These are phyloP conservation scores for Morus bassanus DNA, from an alignment of 2,797 vertebrate genomes.

Conservation along the genomic window DNA sequence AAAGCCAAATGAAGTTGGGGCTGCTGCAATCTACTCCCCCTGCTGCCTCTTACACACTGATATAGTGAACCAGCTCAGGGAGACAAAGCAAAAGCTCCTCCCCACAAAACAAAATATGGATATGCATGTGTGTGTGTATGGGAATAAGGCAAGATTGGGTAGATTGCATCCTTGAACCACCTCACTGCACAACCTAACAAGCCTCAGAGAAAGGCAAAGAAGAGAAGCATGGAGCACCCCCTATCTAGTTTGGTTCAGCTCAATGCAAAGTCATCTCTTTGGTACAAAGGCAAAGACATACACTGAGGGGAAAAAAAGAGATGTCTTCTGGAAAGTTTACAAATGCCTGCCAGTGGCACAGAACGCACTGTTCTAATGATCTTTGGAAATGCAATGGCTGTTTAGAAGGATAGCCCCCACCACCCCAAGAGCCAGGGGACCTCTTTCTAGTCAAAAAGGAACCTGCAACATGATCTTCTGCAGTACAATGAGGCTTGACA, in stretches of 20 bases:
- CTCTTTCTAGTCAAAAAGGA: neutral
- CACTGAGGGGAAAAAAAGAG: neutral
- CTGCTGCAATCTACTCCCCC: neutral
- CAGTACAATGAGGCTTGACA: neutral
- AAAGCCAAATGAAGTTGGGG: neutral
- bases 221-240: neutral
- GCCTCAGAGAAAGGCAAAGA: neutral
- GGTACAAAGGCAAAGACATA: neutral
- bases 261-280: neutral
- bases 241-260: neutral
- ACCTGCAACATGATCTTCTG: neutral
- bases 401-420: neutral
- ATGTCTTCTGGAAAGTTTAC: neutral
- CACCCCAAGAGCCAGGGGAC: neutral
- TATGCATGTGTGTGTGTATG: too few species aligned
- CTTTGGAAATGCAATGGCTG: neutral
- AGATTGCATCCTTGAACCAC: neutral
- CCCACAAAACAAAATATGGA: neutral
- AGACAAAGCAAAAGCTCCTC: neutral
- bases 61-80: neutral
- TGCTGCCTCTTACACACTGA: neutral
- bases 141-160: neutral
- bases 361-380: neutral
- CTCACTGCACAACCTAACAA: neutral
- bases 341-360: neutral